Percentiles rank a stretch among this genome's conserved stretches.
Conservation (phyloP, 2,113 vertebrate genomes). For the Reinhardtius hippoglossoides region DNA sequence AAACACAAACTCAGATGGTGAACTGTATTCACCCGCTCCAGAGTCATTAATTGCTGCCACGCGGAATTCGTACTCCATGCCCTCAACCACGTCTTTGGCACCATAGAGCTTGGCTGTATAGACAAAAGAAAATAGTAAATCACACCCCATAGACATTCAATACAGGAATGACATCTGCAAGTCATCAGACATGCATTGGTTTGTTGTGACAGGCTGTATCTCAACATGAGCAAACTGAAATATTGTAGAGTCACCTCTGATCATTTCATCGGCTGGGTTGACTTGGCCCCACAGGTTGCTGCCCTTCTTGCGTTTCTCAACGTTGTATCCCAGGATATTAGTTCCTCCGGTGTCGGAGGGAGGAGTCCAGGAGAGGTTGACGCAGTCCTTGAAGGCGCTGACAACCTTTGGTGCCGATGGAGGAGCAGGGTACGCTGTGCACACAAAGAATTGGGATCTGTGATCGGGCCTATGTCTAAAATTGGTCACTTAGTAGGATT, state of each 20-base stretch:
- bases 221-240: not conserved
- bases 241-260: constrained; percentile 75
- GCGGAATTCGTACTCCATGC: constrained; percentile 90
- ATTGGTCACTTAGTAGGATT: not conserved
- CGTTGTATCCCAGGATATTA: constrained; percentile 86
- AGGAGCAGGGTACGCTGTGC: constrained; percentile 85
- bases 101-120: constrained; percentile 82
- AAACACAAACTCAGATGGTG: constrained; percentile 85
- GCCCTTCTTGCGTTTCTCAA: constrained; percentile 92
- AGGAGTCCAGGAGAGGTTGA: constrained; percentile 86
- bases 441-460: not conserved
- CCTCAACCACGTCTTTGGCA: constrained; percentile 84
- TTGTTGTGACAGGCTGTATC: not conserved
- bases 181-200: not conserved
- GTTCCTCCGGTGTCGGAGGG: constrained; percentile 84
- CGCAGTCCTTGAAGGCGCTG: constrained; percentile 82
- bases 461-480: not conserved
- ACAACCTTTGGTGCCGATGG: constrained; percentile 86
- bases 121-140: not conserved
- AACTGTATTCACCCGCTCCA: constrained; percentile 87
- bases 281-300: constrained; percentile 86
- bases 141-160: not conserved
- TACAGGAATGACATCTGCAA: not conserved
- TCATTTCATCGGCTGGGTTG: constrained; percentile 72
- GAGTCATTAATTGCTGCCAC: constrained; percentile 88